Evolutionary conservation across 2,888 invertebrate genomes (phyloP).

Genomic region (Byasa hedistus): DNA sequence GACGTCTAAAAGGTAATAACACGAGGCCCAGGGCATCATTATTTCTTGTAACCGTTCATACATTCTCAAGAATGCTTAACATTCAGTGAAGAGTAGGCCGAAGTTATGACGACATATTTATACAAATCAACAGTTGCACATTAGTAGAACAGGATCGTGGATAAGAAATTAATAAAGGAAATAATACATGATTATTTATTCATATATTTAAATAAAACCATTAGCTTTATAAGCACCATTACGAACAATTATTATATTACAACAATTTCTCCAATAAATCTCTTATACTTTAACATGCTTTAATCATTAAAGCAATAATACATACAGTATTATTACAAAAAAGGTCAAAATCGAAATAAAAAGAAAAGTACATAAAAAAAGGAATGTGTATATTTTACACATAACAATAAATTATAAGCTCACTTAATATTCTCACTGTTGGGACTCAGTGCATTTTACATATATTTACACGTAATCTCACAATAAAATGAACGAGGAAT

Average conservation of each 20-base stretch:
- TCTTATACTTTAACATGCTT: slow-evolving; percentile 56
- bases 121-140: no score
- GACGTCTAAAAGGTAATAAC: no score
- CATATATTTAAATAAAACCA: slow-evolving; percentile 51
- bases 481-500: slow-evolving; percentile 23
- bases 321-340: slow-evolving; percentile 30
- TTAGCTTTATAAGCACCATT: slow-evolving; percentile 69
- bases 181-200: slow-evolving; percentile 41
- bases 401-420: neutral
- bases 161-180: slow-evolving; percentile 31
- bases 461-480: slow-evolving; percentile 8
- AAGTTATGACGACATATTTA: no score
- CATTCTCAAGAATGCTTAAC: no score
- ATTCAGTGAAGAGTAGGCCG: no score
- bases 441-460: no score
- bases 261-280: slow-evolving; percentile 55
- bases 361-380: slow-evolving; percentile 18
- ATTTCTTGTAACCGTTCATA: no score
- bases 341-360: slow-evolving; percentile 23
- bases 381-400: slow-evolving; percentile 34
- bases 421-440: no score
- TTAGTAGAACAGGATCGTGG: no score
- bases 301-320: slow-evolving; percentile 31
- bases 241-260: slow-evolving; percentile 47
- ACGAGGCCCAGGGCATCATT: no score